phyloP scores from a whole-genome alignment of 2,113 vertebrate species.

The Eclectus roratus region DNA sequence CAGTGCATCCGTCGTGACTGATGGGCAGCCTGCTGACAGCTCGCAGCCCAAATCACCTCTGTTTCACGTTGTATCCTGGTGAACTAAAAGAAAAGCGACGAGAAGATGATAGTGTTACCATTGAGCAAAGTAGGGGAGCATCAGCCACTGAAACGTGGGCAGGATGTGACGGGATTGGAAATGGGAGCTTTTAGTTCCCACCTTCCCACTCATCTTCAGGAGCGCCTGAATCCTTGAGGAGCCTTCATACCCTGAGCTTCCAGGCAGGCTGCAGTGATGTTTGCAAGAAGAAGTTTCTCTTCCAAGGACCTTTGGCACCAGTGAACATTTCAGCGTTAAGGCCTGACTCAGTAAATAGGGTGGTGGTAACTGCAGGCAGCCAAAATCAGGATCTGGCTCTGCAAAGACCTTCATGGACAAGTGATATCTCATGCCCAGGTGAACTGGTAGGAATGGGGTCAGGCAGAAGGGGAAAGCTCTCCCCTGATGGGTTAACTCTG shows the following conservation, averaged over 20 bases:
- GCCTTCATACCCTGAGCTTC: not conserved
- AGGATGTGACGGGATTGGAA: rapidly evolving
- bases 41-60: not conserved
- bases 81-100: not conserved
- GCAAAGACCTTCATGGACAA: not conserved
- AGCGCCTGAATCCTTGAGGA: not conserved
- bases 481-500: not conserved
- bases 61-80: not conserved
- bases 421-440: not conserved
- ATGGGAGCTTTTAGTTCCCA: not conserved
- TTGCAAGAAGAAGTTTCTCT: not conserved
- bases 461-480: not conserved
- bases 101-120: not conserved
- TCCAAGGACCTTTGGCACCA: not conserved
- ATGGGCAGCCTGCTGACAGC: not conserved
- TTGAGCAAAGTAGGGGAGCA: not conserved
- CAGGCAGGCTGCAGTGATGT: not conserved
- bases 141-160: not conserved
- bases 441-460: not conserved
- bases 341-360: not conserved
- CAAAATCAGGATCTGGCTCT: not conserved
- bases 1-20: not conserved
- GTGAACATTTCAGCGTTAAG: not conserved
- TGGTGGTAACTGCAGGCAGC: not conserved
- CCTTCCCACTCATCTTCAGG: not conserved